Evolutionary conservation across 2,888 invertebrate genomes (phyloP), one percentile per base, ranked within the genome.

Genomic region (Isoperla grammatica): DNA sequence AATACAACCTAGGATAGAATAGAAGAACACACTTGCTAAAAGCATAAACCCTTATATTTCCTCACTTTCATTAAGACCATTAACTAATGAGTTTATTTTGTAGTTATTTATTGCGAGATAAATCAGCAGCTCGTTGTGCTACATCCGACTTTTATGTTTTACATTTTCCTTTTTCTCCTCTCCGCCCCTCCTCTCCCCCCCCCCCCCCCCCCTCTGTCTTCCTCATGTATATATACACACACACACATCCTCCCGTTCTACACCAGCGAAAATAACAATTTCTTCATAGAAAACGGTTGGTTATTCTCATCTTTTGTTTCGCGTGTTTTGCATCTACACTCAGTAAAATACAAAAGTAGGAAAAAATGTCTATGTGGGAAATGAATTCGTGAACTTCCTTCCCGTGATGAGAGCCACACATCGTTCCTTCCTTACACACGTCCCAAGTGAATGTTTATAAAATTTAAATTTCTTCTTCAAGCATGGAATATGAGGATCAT

Each of bases 401-500:
- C 58, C 58, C 43, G 20, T 42, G 43, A n/a, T n/a, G n/a, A n/a
- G n/a, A 4, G 5, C 29, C 29, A 29, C 29, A 29, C 29, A 29
- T 29, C 29, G 29, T 29, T 29, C 57, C 43, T 50, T 50, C 49
- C 37, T 40, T 40, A 20, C 57, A 49, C 57, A 57, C 22, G 20
- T 46, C 46, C 22, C 46, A 46, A 12, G 22, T 20, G 13, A 46
- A 46, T 46, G 46, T 46, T 46, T 46, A 46, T 57, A 49, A 49
- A 57, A 57, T 57, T 57, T 58, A 58, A 58, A 58, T 57, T 57
- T 57, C 46, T 22, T 12, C 46, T 45, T 45, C 45, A 45, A 19
- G 45, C 15, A 13, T 19, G n/a, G 20, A 46, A 46, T 46, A 22
- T 46, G 46, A 22, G 46, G 46, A 19, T 46, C 46, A 20, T 46